Evolutionary conservation across 2,888 invertebrate genomes (phyloP).

Genomic region (Diloba caeruleocephala): DNA sequence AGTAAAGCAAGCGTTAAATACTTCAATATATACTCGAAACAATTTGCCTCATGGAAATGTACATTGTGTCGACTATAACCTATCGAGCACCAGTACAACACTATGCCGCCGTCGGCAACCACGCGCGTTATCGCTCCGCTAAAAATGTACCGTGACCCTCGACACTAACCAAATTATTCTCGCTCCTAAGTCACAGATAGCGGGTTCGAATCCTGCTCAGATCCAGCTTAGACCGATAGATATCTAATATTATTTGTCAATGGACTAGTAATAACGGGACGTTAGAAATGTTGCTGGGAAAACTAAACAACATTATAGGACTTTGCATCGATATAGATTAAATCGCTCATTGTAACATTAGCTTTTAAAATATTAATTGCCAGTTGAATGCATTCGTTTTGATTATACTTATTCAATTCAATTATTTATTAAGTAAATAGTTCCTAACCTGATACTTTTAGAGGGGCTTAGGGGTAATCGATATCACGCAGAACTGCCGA

Average conservation of each 20-base stretch:
- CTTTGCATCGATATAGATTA: not conserved
- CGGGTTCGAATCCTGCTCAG: slow-evolving; percentile 69
- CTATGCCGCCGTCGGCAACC: slow-evolving; percentile 81
- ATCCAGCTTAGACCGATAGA: slow-evolving; percentile 56
- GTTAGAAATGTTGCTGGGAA: slow-evolving; percentile 10
- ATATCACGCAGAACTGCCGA: too few species aligned
- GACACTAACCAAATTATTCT: slow-evolving; percentile 84
- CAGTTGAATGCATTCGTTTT: too few species aligned
- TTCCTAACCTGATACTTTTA: too few species aligned
- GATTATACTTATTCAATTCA: too few species aligned
- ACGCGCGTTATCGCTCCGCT: slow-evolving; percentile 84
- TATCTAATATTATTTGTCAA: slow-evolving; percentile 54
- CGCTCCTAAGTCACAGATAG: slow-evolving; percentile 70
- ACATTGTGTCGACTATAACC: too few species aligned
- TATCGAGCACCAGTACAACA: slow-evolving; percentile 55
- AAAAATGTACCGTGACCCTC: slow-evolving; percentile 84
- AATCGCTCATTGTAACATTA: not conserved
- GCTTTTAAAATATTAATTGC: too few species aligned
- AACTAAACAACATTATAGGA: not conserved
- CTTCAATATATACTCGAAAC: too few species aligned
- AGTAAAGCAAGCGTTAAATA: too few species aligned
- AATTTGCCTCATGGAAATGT: too few species aligned
- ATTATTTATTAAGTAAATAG: too few species aligned
- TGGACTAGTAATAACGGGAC: slow-evolving; percentile 37
- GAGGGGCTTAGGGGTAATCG: too few species aligned